A percentile compares a stretch with the other conserved stretches of the same genome.
Evolutionary conservation across 2,797 vertebrate species (phyloP).

Genomic region (Euthynnus affinis): DNA sequence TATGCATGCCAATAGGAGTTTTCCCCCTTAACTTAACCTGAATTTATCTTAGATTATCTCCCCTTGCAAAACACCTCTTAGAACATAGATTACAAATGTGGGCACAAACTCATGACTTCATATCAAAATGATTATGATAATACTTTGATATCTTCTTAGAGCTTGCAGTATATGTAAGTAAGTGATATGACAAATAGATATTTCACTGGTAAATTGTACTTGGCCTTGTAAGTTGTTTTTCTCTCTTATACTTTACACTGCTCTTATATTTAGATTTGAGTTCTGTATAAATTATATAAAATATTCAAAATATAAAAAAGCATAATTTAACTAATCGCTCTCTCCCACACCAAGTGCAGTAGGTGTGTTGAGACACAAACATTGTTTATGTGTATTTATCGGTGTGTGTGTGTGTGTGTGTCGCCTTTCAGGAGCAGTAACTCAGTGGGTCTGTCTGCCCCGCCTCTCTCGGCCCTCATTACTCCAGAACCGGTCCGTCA

Average conservation of each 20-base stretch:
- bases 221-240: no score
- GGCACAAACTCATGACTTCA: neutral
- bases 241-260: no score
- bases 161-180: neutral
- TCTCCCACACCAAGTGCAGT: no score
- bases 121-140: neutral
- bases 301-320: no score
- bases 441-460: slow-evolving; percentile 92
- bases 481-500: slow-evolving; percentile 97
- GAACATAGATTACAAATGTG: no score
- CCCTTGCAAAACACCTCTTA: neutral
- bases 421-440: slow-evolving; percentile 89
- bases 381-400: neutral
- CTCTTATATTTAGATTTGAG: no score
- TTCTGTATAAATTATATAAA: no score
- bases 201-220: neutral
- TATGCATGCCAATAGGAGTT: no score
- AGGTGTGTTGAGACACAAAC: slow-evolving; percentile 7
- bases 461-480: slow-evolving; percentile 95
- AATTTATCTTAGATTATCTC: neutral
- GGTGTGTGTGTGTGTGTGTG: slow-evolving; percentile 32
- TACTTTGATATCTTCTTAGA: neutral
- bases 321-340: no score
- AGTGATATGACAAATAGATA: no score
- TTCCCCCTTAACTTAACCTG: neutral